phyloP scores from a whole-genome alignment of 2,113 vertebrate genomes.

The Oryzias woworae region DNA sequence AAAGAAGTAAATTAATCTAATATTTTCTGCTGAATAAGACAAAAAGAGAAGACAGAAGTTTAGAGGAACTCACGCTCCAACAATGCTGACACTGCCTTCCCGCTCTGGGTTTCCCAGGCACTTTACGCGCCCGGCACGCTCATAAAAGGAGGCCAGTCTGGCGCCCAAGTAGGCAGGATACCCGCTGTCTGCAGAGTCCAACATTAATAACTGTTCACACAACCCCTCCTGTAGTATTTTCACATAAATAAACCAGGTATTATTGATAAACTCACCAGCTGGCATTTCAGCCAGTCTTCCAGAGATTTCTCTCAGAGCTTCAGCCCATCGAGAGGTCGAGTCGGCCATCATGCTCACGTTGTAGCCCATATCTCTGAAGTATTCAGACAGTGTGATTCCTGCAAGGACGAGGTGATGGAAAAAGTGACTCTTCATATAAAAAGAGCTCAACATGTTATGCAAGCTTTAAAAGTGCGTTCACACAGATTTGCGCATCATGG shows the following conservation, averaged over 20 bases:
- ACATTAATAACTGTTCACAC: conserved; percentile 4
- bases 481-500: background rate
- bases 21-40: background rate
- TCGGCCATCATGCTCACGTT: conserved; percentile 99
- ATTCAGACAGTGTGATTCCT: conserved; percentile 97
- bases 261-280: conserved; percentile 81
- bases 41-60: background rate
- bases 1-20: too few species aligned
- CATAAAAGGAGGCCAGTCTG: conserved; percentile 94
- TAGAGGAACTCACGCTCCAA: conserved; percentile 88
- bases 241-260: background rate
- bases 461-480: background rate
- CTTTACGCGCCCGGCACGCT: conserved; percentile 94
- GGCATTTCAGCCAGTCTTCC: conserved; percentile 98
- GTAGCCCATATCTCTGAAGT: conserved; percentile 98
- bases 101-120: conserved; percentile 96
- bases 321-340: conserved; percentile 97
- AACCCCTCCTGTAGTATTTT: background rate
- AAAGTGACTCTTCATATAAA: background rate
- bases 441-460: background rate
- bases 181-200: conserved; percentile 84
- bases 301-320: conserved; percentile 96
- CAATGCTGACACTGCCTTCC: conserved; percentile 98
- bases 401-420: conserved; percentile 3
- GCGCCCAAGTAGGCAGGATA: conserved; percentile 97